These are phyloP conservation scores for Oligia latruncula DNA, from an alignment of 2,888 invertebrate genomes.

Conservation along the genomic window DNA sequence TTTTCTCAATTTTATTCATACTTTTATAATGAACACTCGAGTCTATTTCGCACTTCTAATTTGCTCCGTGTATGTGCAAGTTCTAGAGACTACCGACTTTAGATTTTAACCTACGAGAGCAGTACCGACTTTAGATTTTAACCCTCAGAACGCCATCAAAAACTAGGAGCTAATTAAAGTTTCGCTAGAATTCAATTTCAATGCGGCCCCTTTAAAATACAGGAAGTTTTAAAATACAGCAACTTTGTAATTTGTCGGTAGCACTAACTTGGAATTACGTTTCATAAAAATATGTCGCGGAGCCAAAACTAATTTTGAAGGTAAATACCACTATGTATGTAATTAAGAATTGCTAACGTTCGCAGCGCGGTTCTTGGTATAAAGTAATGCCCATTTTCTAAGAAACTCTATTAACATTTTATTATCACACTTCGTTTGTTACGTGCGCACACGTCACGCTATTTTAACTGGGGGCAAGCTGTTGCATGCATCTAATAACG, in stretches of 20 bases:
- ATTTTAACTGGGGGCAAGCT: slow-evolving; percentile 54
- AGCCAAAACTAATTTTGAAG: slow-evolving; percentile 38
- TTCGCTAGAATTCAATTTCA: slow-evolving; percentile 39
- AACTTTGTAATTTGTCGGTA: slow-evolving; percentile 43
- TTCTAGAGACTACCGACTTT: slow-evolving; percentile 8
- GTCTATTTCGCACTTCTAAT: slow-evolving; percentile 22
- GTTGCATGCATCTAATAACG: slow-evolving; percentile 55
- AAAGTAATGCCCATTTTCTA: slow-evolving; percentile 35
- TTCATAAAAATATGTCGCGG: slow-evolving; percentile 31
- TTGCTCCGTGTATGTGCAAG: slow-evolving; percentile 10
- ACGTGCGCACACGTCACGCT: slow-evolving; percentile 57
- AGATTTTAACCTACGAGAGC: slow-evolving; percentile 26
- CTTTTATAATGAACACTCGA: not conserved
- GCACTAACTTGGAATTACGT: slow-evolving; percentile 37
- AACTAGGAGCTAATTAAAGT: slow-evolving; percentile 46
- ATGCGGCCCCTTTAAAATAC: slow-evolving; percentile 31
- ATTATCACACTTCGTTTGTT: slow-evolving; percentile 44
- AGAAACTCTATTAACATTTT: slow-evolving; percentile 44
- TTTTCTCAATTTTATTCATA: slow-evolving; percentile 4
- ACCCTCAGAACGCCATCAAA: slow-evolving; percentile 29
- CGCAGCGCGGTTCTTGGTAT: slow-evolving; percentile 25
- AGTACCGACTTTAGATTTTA: slow-evolving; percentile 21
- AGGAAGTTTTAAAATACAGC: slow-evolving; percentile 38
- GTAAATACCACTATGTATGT: slow-evolving; percentile 22
- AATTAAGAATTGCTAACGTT: slow-evolving; percentile 40